Base-by-base conservation (phyloP, 35 echinoderm and acorn worm species). In the Lytechinus variegatus region DNA sequence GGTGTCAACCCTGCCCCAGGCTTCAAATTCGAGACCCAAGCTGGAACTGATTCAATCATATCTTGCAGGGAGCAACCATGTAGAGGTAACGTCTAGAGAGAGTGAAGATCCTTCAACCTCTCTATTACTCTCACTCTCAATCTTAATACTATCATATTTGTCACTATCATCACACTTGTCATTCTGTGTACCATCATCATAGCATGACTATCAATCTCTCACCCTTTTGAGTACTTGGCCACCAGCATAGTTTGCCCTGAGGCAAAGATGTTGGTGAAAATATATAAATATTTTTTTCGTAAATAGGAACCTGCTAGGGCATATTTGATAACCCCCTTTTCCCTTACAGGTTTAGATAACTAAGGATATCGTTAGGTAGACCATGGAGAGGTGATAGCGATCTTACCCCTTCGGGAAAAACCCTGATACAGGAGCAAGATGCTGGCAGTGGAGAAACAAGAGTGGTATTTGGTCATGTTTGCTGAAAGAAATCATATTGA, bases 1-100 rank as follows among this genome's bases (percentile, higher is more conserved):
- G 92, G 54, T 10, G 54, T 52, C 2, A 10, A 54, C 11, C 87
- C 96, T 12, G 27, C 88, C 52, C 96, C 96, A 13, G 94, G 95
- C 44, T 96, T 87, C 87, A 87, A 57, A 54, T 95, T 95, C 52
- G 87, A 61, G 14, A 92, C 87, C 16, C 56, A 61, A 52, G 55
- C 9, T 8, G 96, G 88, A 27, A 87, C 87, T 13, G 87, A 96
- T 9, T 91, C 92, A 9, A 79, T 96, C 6, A 60, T 96, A 1
- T 96, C 96, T 61, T 96, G 96, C 94, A 91, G 94, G 87, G 94
- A 94, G 86, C 94, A 95, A 14, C 86, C 54, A 9, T 96, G 96
- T 94, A 86, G 55, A 95, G 94, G 96, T 96, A 96, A 93, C 10
- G 28, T 94, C n/a, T 27, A 90, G 16, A 16, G 28, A 44, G 88